Evolutionary conservation across 2,797 vertebrate genomes (phyloP).

Genomic region (Peromyscus aztecus): DNA sequence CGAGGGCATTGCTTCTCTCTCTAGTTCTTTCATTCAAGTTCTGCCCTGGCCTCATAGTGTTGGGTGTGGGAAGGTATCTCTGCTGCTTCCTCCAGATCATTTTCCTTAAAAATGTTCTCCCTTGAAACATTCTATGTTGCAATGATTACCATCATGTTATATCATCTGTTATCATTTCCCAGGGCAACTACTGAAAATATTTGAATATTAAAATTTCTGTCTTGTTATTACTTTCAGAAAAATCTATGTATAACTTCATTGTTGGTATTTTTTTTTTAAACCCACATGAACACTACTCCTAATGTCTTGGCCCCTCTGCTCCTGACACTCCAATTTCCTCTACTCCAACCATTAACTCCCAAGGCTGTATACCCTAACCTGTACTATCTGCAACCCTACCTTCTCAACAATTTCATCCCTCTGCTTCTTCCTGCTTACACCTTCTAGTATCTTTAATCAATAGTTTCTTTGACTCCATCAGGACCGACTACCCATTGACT

Average conservation of each 20-base stretch:
- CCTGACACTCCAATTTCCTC: neutral
- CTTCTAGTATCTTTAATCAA: neutral
- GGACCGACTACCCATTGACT: neutral
- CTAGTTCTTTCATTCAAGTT: neutral
- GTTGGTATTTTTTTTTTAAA: neutral
- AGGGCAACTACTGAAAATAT: neutral
- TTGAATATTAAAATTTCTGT: neutral
- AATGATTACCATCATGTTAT: neutral
- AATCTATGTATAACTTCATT: slow-evolving; percentile 5
- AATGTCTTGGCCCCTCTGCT: neutral
- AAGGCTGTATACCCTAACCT: neutral
- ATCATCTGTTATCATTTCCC: neutral
- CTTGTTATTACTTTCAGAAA: neutral
- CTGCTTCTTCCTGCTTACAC: neutral
- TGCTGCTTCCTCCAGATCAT: neutral
- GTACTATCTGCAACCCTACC: neutral
- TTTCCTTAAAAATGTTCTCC: neutral
- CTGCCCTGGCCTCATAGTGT: neutral
- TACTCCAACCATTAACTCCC: neutral
- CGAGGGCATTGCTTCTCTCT: neutral
- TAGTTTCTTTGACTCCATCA: neutral
- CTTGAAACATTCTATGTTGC: neutral
- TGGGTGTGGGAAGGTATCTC: neutral
- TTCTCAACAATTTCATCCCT: neutral
- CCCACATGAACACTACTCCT: neutral